Evolutionary conservation across 2,113 vertebrate genomes (phyloP).

Genomic region (Pardalotus punctatus): DNA sequence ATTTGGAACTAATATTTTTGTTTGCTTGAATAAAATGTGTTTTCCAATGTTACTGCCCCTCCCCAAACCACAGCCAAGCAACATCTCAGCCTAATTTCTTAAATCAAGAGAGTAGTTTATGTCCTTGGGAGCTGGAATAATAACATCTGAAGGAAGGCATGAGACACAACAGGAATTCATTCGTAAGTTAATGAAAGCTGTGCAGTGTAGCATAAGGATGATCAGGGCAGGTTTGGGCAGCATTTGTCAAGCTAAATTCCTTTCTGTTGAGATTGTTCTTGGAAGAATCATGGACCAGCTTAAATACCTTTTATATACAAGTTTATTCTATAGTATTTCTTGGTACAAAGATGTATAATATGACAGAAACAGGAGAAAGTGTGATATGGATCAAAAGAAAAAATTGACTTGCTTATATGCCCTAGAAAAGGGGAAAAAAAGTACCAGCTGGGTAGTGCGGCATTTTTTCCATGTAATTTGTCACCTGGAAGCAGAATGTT

Average conservation of each 20-base stretch:
- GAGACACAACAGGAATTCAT: constrained; percentile 5
- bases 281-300: not conserved
- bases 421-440: fast-evolving
- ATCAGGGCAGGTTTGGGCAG: not conserved
- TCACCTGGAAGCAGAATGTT: not conserved
- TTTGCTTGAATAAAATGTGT: constrained; percentile 39
- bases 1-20: constrained; percentile 19
- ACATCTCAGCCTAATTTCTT: not conserved
- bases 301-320: not conserved
- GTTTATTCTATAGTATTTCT: not conserved
- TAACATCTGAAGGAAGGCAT: not conserved
- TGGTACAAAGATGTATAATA: not conserved
- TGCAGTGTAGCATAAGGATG: not conserved
- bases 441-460: not conserved
- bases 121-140: constrained; percentile 5
- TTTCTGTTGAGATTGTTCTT: not conserved
- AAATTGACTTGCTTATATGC: not conserved
- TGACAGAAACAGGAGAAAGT: not conserved
- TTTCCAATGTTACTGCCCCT: not conserved
- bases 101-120: constrained; percentile 12
- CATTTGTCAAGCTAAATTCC: not conserved
- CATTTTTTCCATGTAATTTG: not conserved
- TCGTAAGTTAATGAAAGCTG: constrained; percentile 17
- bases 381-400: not conserved
- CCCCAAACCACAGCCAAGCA: not conserved